Percentiles rank a stretch among this genome's conserved stretches.
These are phyloP conservation scores for Limosa lapponica DNA, from an alignment of 2,797 vertebrate species.

Conservation along the genomic window DNA sequence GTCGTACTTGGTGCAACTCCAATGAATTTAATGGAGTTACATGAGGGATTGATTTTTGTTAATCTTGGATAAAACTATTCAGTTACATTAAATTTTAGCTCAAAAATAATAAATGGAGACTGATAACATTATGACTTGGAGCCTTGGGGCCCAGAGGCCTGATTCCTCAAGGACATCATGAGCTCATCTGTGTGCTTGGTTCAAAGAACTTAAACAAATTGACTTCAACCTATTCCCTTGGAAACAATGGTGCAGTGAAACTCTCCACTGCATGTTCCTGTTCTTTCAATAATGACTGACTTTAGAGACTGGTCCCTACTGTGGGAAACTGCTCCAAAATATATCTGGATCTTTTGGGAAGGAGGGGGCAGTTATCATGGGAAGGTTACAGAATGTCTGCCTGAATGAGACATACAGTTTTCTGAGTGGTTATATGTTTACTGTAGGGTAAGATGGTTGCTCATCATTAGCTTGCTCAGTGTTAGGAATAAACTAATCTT, in stretches of 20 bases:
- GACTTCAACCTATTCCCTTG: not conserved
- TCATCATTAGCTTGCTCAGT: not conserved
- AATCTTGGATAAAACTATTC: slow-evolving; percentile 23
- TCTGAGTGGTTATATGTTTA: not conserved
- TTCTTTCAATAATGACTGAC: not conserved
- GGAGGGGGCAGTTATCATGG: not conserved
- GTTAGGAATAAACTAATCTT: not conserved
- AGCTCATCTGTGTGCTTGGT: not conserved
- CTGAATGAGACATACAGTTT: not conserved
- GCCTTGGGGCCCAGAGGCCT: not conserved
- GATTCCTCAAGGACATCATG: not conserved
- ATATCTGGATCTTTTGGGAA: not conserved
- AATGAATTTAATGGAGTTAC: not conserved
- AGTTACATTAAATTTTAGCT: not conserved
- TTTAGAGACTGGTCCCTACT: not conserved
- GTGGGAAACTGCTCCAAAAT: not conserved
- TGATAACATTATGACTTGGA: not conserved
- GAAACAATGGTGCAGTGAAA: not conserved
- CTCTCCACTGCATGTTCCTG: not conserved
- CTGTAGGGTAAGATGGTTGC: not conserved
- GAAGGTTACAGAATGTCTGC: not conserved
- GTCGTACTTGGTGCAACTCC: slow-evolving; percentile 3
- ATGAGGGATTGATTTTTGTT: slow-evolving; percentile 15
- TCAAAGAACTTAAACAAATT: not conserved
- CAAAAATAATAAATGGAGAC: slow-evolving; percentile 12